Evolutionary conservation across 2,888 invertebrate species (phyloP), one percentile per base, ranked within the genome.

Genomic region (Synergus japonicus): DNA sequence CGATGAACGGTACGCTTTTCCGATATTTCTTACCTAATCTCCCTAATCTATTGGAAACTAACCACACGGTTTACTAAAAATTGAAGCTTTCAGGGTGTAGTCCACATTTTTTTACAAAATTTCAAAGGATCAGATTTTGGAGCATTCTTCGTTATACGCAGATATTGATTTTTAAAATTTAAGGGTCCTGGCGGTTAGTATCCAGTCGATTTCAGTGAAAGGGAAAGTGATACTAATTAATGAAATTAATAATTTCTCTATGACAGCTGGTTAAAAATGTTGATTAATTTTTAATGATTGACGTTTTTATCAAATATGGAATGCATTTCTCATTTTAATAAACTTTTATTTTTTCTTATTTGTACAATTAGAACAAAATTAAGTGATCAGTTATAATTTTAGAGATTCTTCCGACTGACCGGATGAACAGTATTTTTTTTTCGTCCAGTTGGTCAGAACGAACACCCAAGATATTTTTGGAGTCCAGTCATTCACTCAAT

Each of bases 1-100:
- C 37, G 41, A 73, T 73, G 73, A 73, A 73, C 73, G 22, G 37
- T 37, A 13, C 54, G 15, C 9, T 1, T 73, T 54, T 73, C 49
- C 73, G 10, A 29, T 54, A 18, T 69, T 54, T 73, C 10, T n/a
- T n/a, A n/a, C 29, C 29, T 29, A 29, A 54, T 54, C 2, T 54
- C 29, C 29, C 3, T 29, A 9, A 54, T 54, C n/a, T n/a, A 54
- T n/a, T 54, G n/a, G 54, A 54, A 54, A 54, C 3, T 54, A 4
- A 54, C n/a, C 9, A 9, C 15, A 54, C 3, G n/a, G n/a, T n/a
- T n/a, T 49, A 49, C 13, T 13, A 15, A 15, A 49, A 15, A 4
- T 49, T 49, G 15, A 49, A 49, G 49, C 4, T 49, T 49, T 15
- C 9, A n/a, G 8, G 54, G 54, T 54, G 64, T 15, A 7, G 9